These are phyloP conservation scores for Rhadinocentrus ornatus DNA, from an alignment of 2,797 vertebrate species.

Conservation along the genomic window DNA sequence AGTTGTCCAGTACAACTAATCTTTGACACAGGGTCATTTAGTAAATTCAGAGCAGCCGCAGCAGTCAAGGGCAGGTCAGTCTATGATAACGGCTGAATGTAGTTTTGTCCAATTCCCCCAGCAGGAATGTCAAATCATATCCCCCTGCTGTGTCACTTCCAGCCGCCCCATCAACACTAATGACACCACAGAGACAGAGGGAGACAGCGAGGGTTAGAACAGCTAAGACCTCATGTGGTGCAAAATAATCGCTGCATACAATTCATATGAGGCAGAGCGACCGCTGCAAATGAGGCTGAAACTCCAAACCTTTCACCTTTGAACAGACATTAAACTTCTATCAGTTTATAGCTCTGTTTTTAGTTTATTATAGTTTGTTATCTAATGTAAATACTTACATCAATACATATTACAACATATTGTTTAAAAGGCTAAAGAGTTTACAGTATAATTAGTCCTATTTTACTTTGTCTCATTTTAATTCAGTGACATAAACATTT, in stretches of 20 bases:
- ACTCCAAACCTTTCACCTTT: conserved; percentile 54
- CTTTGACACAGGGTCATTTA: conserved; percentile 52
- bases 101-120: conserved; percentile 45
- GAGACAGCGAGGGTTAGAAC: conserved; percentile 45
- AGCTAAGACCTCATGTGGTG: conserved; percentile 47
- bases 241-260: conserved; percentile 42
- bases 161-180: conserved; percentile 62
- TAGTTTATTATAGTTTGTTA: not conserved
- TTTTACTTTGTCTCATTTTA: not conserved
- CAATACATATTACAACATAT: not conserved
- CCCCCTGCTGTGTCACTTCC: conserved; percentile 55
- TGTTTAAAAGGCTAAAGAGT: not conserved
- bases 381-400: not conserved
- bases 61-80: conserved; percentile 57
- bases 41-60: conserved; percentile 20
- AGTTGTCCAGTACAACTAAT: conserved; percentile 29
- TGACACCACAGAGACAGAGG: conserved; percentile 42
- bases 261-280: conserved; percentile 33
- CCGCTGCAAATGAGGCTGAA: conserved; percentile 25
- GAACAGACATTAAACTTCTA: conserved; percentile 3
- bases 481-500: not conserved
- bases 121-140: conserved; percentile 40
- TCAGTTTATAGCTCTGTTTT: conserved; percentile 9
- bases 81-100: conserved; percentile 43
- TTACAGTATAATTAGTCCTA: not conserved